phyloP scores from a whole-genome alignment of 2,113 vertebrate species.

The Accipiter cooperii region DNA sequence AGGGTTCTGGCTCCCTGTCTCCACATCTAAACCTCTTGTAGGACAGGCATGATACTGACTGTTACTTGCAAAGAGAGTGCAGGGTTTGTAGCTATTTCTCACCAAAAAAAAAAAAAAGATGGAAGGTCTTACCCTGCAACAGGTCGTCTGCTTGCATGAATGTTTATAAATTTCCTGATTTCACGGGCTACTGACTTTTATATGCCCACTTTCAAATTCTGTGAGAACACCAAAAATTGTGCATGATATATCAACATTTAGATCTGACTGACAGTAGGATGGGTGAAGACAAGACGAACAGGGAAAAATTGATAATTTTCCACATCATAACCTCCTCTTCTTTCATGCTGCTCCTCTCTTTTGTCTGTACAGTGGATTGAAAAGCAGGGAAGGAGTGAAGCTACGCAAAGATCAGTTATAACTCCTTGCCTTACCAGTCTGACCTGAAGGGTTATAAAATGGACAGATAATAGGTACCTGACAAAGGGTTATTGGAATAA shows the following conservation, averaged over 20 bases:
- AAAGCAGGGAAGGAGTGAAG: not conserved
- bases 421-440: not conserved
- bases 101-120: not conserved
- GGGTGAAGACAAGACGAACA: not conserved
- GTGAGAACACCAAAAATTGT: not conserved
- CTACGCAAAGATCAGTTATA: not conserved
- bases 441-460: not conserved
- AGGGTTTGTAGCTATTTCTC: not conserved
- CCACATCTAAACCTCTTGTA: not conserved
- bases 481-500: not conserved
- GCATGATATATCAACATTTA: not conserved
- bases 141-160: not conserved
- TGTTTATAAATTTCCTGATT: slow-evolving; percentile 9
- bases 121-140: not conserved
- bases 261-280: not conserved
- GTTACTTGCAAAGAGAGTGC: not conserved
- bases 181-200: not conserved
- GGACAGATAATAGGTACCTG: not conserved
- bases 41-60: rapidly evolving
- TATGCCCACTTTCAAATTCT: not conserved
- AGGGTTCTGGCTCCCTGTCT: not conserved
- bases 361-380: not conserved
- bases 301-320: not conserved
- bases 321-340: not conserved
- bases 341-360: not conserved